Evolutionary conservation across 2,797 vertebrate species (phyloP), one percentile per base, ranked within the genome.

Genomic region (Antrozous pallidus): DNA sequence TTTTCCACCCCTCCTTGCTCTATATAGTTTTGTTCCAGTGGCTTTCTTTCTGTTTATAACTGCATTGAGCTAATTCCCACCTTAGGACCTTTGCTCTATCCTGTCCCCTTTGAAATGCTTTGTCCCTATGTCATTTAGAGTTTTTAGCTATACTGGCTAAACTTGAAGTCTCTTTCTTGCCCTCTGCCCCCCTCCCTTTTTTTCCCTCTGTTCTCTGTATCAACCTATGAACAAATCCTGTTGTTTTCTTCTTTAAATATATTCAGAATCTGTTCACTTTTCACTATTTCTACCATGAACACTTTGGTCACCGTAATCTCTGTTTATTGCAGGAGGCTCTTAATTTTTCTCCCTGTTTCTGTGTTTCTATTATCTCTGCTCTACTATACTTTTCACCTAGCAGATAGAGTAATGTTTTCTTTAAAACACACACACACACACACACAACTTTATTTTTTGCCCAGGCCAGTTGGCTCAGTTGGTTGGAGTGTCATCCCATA

Each of bases 221-320:
- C 67, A 90, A 58, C 8, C 33, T 61, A 6, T 83, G 65, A 92
- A 18, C 51, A 95, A 78, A 87, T 90, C 54, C 22, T 91, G 7
- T 75, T 91, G 63, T 31, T 70, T 95, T 95, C 88, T 81, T 65
- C 33, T 90, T 86, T 86, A 90, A 88, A 36, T 91, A 20, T 80
- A 79, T 77, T 86, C 38, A 87, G 38, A 95, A 78, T 95, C 51
- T 75, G 36, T 94, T 93, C 38, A 88, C 31, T 86, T 93, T 93
- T 92, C 2, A n/a, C n/a, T 47, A 51, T 31, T 94, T 82, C 31
- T 8, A 14, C 56, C 38, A 10, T 0, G 24, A 14, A 78, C 54
- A 73, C 7, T 74, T 81, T 42, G 10, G 2, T 90, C 61, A 79
- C 10, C 6, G 24, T 81, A 51, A 47, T 94, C 54, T 96, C 95